Base-by-base conservation (phyloP, 2,888 invertebrate species). In the Ypsolopha scabrella region DNA sequence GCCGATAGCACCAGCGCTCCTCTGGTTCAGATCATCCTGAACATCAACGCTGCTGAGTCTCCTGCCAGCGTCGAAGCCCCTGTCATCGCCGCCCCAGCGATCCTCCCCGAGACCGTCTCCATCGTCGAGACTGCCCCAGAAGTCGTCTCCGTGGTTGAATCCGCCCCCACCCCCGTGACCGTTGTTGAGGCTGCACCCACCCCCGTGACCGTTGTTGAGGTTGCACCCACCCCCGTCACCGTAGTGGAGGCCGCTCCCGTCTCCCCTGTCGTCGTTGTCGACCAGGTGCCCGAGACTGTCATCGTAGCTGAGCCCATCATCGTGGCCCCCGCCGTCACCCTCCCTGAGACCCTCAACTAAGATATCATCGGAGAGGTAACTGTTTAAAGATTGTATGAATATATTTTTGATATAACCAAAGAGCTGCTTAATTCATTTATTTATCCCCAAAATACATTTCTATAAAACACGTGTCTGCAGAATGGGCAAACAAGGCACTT, bases 331-430 rank as follows among this genome's bases (percentile, higher is more conserved):
- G 71, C 58, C 11, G 61, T 68, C 50, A 58, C 56, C 53, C 67
- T 70, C 45, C 71, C 72, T 47, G 71, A 69, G n/a, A 54, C 45
- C 39, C 65, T 72, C 50, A 70, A 67, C 66, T 70, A 66, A 44
- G 50, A 7, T 24, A 3, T 24, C 9, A 45, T 8, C 10, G 14
- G 34, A 45, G 9, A 1, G 24, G 2, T 3, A 24, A 24, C 24
- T 24, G 24, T 24, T 24, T 24, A 24, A 24, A 24, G 24, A 24
- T 24, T 6, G 46, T 11, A 33, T 46, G 11, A 46, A 46, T 46
- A 35, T 34, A 46, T 33, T 46, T 13, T 39, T 6, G n/a, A n/a
- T n/a, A n/a, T n/a, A 9, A n/a, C 2, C n/a, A n/a, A n/a, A 39
- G 2, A 39, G 6, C 1, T 39, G 6, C 39, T n/a, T 39, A 3